Base-by-base conservation (phyloP, 2,888 invertebrate species). In the Chymomyza amoena region DNA sequence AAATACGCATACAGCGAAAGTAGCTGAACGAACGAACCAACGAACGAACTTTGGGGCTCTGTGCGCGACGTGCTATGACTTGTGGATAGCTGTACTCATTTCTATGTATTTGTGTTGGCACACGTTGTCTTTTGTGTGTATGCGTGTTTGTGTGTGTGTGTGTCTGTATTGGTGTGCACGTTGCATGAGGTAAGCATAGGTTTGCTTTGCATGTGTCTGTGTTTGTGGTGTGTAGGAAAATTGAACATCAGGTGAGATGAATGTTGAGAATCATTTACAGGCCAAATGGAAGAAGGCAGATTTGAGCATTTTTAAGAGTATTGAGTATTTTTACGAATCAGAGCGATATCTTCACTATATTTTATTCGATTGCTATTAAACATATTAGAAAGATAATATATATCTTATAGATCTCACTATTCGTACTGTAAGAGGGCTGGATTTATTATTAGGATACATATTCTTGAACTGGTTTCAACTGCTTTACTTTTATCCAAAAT, bases 101-200 rank as follows among this genome's bases (percentile, higher is more conserved):
- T 25, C 50, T 56, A 60, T 64, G 50, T 64, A 56, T 68, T 20
- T 64, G 57, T 73, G 65, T 70, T 69, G 72, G 61, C 69, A 57
- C 59, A 61, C 28, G 50, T 66, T 52, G 60, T 25, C 39, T 32
- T 68, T 18, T 39, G 39, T 25, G 32, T 32, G 50, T 54, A 39
- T 57, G 20, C 32, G 45, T 61, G 28, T 52, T 54, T 36, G 36
- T 61, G 28, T 67, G 72, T 54, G 68, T 66, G 57, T 69, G 76
- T 78, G 66, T n/a, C n/a, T 78, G 70, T 79, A 13, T 45, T 69
- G 78, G 78, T 67, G 75, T 80, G 78, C 76, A 78, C 78, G 78
- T 82, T 84, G 87, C 87, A 84, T 84, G 84, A 84, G 84, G 87
- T 87, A 84, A 87, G 87, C 87, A 78, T 72, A 83, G 82, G 71